phyloP scores from a whole-genome alignment of 2,888 invertebrate species.

The Didymodactylos carnosus region DNA sequence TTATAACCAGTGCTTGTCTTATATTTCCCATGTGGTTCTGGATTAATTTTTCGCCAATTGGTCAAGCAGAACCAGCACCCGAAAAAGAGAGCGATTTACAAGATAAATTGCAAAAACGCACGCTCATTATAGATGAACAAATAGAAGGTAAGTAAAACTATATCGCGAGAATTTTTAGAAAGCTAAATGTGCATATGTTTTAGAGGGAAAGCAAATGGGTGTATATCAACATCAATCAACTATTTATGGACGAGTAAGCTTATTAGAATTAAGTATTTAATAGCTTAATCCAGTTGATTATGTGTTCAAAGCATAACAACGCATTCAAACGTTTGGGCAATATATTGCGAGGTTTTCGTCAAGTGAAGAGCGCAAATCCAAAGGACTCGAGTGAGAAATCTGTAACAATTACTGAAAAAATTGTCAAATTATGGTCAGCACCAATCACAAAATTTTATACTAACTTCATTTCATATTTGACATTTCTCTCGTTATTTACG shows the following conservation, averaged over 20 bases:
- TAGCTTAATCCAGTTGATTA: too few species aligned
- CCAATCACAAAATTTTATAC: slow-evolving; percentile 13
- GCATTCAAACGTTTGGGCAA: too few species aligned
- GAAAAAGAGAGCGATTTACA: background rate
- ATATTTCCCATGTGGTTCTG: slow-evolving; percentile 31
- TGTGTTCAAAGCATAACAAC: too few species aligned
- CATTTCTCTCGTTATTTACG: slow-evolving; percentile 2
- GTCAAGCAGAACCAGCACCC: background rate
- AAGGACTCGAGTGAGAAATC: background rate
- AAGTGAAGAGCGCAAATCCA: too few species aligned
- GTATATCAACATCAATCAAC: background rate
- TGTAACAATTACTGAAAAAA: slow-evolving; percentile 3
- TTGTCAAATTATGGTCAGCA: slow-evolving; percentile 4
- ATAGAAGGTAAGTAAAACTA: background rate
- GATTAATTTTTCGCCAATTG: slow-evolving; percentile 6
- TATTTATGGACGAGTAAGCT: background rate
- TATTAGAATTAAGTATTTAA: too few species aligned
- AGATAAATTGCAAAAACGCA: too few species aligned
- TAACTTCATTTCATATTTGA: slow-evolving; percentile 7
- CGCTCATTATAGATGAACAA: too few species aligned
- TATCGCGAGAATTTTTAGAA: too few species aligned
- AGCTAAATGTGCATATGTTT: too few species aligned
- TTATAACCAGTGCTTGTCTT: slow-evolving; percentile 26
- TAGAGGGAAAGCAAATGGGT: background rate
- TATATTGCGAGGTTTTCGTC: too few species aligned